Conservation (phyloP, 2,888 invertebrate species). For the Tenthredo livida region DNA sequence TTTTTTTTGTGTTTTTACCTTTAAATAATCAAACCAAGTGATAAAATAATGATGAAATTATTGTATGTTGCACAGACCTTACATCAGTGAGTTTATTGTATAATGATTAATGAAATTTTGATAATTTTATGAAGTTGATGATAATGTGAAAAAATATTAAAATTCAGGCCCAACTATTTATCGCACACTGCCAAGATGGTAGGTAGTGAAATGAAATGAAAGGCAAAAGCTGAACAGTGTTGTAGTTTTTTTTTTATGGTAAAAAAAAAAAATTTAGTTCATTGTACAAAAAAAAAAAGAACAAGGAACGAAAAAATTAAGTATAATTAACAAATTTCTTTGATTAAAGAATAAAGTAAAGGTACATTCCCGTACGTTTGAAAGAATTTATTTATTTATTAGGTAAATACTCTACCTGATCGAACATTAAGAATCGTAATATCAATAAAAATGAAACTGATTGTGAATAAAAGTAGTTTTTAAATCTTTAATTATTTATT, state of each 20-base stretch:
- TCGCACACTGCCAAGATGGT: conserved; percentile 50
- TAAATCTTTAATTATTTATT: conserved; percentile 36
- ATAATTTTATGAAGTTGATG: neutral
- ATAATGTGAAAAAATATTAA: neutral
- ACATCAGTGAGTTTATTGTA: neutral
- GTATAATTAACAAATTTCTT: conserved; percentile 7
- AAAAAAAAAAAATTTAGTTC: conserved; percentile 66
- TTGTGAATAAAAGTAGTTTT: conserved; percentile 15
- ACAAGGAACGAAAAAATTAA: neutral
- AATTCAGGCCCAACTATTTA: conserved; percentile 29
- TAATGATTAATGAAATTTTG: neutral
- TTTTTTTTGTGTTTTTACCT: conserved; percentile 32
- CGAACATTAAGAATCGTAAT: conserved; percentile 6
- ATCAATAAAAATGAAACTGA: conserved; percentile 37
- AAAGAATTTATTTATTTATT: conserved; percentile 45
- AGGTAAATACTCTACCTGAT: conserved; percentile 16
- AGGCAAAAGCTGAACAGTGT: conserved; percentile 35
- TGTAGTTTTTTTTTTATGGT: conserved; percentile 37
- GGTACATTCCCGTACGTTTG: conserved; percentile 26
- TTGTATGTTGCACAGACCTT: neutral
- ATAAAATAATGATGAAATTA: neutral
- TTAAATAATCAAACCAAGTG: neutral
- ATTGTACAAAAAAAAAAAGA: conserved; percentile 67
- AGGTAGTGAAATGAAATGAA: conserved; percentile 66
- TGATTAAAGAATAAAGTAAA: neutral